Base-by-base conservation (phyloP, 2,797 vertebrate species). In the Micrastur ruficollis region DNA sequence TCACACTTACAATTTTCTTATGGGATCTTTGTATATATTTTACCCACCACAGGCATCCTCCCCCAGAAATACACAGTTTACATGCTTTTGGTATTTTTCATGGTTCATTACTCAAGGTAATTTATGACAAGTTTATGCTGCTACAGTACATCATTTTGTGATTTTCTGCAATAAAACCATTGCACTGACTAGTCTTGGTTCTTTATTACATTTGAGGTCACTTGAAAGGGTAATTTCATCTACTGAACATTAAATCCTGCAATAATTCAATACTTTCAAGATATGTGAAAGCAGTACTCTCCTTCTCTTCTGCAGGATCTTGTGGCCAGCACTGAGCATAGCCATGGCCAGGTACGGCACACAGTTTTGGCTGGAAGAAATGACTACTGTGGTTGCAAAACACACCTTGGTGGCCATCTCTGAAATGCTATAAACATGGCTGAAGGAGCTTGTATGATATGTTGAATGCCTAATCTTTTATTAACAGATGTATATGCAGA, bases 141-240 rank as follows among this genome's bases (percentile, higher is more conserved):
- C 85, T 85, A 58, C 88, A 90, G 91, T 94, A 96, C 90, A 96
- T 96, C 18, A 96, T 93, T 95, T 92, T 86, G 89, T 90, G 89
- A 96, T 96, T 95, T 97, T 96, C 90, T 89, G 82, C 88, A 94
- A 81, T 96, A 97, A 97, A 97, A 86, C 82, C 76, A 90, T 73
- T 90, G 74, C 91, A 80, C 29, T 93, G 92, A 84, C 93, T 95
- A 84, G 71, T 86, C 91, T 73, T 91, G 63, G 56, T 93, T 94
- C 95, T 94, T 97, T 97, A 97, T 96, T 97, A 95, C 68, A 80
- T 93, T 91, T 86, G 92, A 97, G 97, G 96, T 96, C 97, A 97
- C 96, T 85, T 82, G 72, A 95, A 95, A 96, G 96, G 92, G 87
- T 95, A 97, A 97, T 96, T 97, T 95, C 47, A 96, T 93, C 89